phyloP scores from a whole-genome alignment of 2,888 invertebrate species.

The Fragum whitleyi region DNA sequence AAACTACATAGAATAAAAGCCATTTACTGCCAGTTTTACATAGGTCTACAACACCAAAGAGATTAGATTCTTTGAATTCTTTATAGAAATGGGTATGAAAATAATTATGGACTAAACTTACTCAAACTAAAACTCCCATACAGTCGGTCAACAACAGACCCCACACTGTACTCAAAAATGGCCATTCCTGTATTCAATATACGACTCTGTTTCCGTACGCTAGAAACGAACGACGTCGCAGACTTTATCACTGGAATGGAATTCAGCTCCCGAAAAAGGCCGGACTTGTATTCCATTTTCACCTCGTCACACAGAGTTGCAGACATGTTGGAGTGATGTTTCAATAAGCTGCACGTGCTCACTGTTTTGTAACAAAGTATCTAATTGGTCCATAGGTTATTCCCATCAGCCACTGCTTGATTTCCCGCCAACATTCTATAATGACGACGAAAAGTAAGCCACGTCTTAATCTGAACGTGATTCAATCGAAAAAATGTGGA shows the following conservation, averaged over 20 bases:
- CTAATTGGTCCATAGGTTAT: not conserved
- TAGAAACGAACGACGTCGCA: constrained; percentile 30
- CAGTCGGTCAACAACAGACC: constrained; percentile 23
- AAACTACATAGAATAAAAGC: too few species aligned
- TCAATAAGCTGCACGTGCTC: not conserved
- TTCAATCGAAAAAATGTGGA: too few species aligned
- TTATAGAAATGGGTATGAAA: too few species aligned
- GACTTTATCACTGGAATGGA: constrained; percentile 43
- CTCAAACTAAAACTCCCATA: constrained; percentile 27
- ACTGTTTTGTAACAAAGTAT: not conserved
- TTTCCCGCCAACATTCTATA: not conserved
- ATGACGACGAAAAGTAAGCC: too few species aligned
- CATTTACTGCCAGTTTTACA: too few species aligned
- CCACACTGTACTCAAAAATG: constrained; percentile 35
- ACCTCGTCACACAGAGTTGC: not conserved
- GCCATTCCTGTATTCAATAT: constrained; percentile 43
- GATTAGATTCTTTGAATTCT: too few species aligned
- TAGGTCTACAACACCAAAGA: too few species aligned
- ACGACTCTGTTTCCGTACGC: constrained; percentile 31
- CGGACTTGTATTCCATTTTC: constrained; percentile 9
- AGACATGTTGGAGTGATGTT: not conserved
- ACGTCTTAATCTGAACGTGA: too few species aligned
- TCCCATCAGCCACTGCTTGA: not conserved
- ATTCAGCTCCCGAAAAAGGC: constrained; percentile 33
- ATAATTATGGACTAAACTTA: too few species aligned